phyloP scores from a whole-genome alignment of 2,797 vertebrate species.

The Muscicapa comitata region DNA sequence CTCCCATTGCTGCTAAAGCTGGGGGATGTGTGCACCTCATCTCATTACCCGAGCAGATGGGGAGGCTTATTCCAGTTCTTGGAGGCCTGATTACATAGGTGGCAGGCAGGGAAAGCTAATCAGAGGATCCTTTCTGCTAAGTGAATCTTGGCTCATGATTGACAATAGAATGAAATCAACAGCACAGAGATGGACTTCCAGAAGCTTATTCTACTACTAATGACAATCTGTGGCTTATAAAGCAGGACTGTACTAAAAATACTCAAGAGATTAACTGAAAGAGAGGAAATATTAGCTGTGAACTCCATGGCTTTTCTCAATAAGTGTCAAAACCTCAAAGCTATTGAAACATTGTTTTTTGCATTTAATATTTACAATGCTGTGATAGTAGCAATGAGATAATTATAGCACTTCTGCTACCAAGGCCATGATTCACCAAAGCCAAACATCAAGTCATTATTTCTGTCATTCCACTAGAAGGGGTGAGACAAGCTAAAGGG shows the following conservation, averaged over 20 bases:
- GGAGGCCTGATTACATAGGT: not conserved
- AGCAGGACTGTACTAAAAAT: not conserved
- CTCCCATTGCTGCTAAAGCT: not conserved
- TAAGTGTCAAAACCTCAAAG: conserved; percentile 46
- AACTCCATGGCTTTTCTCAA: conserved; percentile 49
- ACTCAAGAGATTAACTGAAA: not conserved
- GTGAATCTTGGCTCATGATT: not conserved
- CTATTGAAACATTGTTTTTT: conserved; percentile 67
- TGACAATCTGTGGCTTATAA: not conserved
- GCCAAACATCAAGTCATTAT: conserved; percentile 22
- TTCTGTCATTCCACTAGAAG: not conserved
- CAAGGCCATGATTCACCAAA: not conserved
- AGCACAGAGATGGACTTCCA: not conserved
- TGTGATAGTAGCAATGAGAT: conserved; percentile 31
- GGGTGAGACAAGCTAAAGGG: not conserved
- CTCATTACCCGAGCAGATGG: not conserved
- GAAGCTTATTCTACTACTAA: not conserved
- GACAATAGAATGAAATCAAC: not conserved
- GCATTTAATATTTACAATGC: conserved; percentile 45
- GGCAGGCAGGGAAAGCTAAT: not conserved
- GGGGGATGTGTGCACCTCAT: accelerated
- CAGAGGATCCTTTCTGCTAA: not conserved
- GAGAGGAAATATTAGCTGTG: conserved; percentile 47
- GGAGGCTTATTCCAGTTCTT: not conserved
- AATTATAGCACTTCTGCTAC: conserved; percentile 33